phyloP scores from a whole-genome alignment of 2,113 vertebrate genomes.

The Grus americana region DNA sequence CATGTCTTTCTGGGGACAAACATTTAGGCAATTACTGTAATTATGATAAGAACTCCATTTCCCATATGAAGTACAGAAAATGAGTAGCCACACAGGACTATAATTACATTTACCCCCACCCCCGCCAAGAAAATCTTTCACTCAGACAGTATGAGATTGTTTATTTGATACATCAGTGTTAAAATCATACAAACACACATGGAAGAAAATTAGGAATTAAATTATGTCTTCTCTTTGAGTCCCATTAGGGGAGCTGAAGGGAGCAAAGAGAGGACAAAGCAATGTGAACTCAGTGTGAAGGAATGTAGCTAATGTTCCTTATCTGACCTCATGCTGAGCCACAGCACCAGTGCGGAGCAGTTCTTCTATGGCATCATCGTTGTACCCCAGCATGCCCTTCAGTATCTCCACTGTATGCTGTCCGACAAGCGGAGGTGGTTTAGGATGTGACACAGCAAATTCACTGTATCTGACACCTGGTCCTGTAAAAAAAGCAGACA shows the following conservation, averaged over 20 bases:
- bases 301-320: constrained; percentile 57
- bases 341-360: constrained; percentile 78
- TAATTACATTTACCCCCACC: background rate
- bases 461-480: constrained; percentile 89
- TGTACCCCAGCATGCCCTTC: constrained; percentile 79
- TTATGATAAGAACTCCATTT: constrained; percentile 54
- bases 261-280: constrained; percentile 46
- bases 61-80: constrained; percentile 33
- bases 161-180: constrained; percentile 39
- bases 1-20: constrained; percentile 38
- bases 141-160: constrained; percentile 24
- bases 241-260: constrained; percentile 41
- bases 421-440: constrained; percentile 86
- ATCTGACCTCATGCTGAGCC: constrained; percentile 78
- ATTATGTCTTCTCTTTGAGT: constrained; percentile 40
- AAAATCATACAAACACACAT: constrained; percentile 23
- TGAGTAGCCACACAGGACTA: constrained; percentile 9
- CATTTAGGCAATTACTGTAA: constrained; percentile 54
- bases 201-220: constrained; percentile 53
- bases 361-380: constrained; percentile 74
- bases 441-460: constrained; percentile 76
- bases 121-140: constrained; percentile 36
- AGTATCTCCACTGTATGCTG: constrained; percentile 89
- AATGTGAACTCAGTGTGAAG: constrained; percentile 25
- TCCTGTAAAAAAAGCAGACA: constrained; percentile 73